These are phyloP conservation scores for Acanthaster planci DNA, from an alignment of 35 echinoderm and acorn worm genomes.

Conservation along the genomic window DNA sequence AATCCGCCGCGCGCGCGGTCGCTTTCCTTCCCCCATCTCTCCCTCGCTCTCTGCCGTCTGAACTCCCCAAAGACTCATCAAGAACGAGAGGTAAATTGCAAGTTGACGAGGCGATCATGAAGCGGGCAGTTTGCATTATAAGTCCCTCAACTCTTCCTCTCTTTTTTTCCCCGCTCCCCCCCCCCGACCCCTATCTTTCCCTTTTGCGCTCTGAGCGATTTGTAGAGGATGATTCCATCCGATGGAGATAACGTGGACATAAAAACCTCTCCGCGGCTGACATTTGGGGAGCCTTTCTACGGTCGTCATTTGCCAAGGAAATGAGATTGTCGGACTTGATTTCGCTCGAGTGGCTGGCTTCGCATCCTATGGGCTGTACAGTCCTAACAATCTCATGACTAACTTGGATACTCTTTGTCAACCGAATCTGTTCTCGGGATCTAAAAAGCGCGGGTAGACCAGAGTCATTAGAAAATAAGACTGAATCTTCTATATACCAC, in stretches of 20 bases:
- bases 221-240: no score
- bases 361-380: no score
- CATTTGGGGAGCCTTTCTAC: no score
- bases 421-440: neutral
- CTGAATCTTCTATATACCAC: no score
- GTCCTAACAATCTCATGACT: neutral
- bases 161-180: neutral
- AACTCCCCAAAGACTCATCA: constrained; percentile 16
- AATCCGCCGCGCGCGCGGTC: neutral
- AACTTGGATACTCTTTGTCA: neutral
- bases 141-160: neutral
- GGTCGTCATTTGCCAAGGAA: neutral
- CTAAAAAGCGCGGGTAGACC: neutral
- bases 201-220: no score
- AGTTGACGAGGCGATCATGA: constrained; percentile 18
- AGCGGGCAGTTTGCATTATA: constrained; percentile 10
- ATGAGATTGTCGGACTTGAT: constrained; percentile 20
- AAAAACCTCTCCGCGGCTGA: no score
- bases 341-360: neutral
- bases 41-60: constrained; percentile 2
- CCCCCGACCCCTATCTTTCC: neutral
- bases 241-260: no score
- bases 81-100: constrained; percentile 25
- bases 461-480: no score
- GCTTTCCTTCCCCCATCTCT: neutral